phyloP scores from a whole-genome alignment of 2,888 invertebrate genomes.

The Mechanitis messenoides region DNA sequence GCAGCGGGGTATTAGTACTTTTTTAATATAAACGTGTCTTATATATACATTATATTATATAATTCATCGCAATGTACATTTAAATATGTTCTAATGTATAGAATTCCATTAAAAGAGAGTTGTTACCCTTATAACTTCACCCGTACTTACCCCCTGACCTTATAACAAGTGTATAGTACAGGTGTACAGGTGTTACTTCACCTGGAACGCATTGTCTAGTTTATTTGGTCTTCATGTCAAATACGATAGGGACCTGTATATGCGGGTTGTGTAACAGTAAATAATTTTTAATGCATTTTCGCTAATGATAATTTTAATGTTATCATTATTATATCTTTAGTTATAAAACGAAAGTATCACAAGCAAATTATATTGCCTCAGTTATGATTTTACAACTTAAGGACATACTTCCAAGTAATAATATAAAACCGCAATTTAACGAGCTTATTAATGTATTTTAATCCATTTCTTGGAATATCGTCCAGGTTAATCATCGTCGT shows the following conservation, averaged over 20 bases:
- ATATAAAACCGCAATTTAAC: too few relatives aligned
- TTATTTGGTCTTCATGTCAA: conserved; percentile 31
- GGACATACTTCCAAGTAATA: too few relatives aligned
- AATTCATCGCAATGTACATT: not conserved
- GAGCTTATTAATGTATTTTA: too few relatives aligned
- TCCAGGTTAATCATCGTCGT: too few relatives aligned
- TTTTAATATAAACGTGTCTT: conserved; percentile 7
- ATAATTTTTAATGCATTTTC: conserved; percentile 21
- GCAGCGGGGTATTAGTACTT: conserved; percentile 8
- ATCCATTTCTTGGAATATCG: not conserved
- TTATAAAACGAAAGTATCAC: too few relatives aligned
- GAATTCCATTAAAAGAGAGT: conserved; percentile 7
- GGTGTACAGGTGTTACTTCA: conserved; percentile 58
- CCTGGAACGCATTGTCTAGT: conserved; percentile 50
- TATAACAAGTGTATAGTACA: conserved; percentile 33
- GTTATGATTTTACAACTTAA: too few relatives aligned
- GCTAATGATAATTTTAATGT: not conserved
- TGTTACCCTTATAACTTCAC: conserved; percentile 18
- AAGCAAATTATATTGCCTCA: too few relatives aligned
- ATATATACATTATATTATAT: conserved; percentile 4
- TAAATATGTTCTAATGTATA: not conserved
- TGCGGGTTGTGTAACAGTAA: conserved; percentile 40
- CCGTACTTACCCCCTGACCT: conserved; percentile 41
- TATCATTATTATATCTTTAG: too few relatives aligned
- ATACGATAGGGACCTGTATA: conserved; percentile 32